A percentile compares a stretch with the other conserved stretches of the same genome.
Evolutionary conservation across 2,888 invertebrate genomes (phyloP).

Genomic region (Drosophila limbata): DNA sequence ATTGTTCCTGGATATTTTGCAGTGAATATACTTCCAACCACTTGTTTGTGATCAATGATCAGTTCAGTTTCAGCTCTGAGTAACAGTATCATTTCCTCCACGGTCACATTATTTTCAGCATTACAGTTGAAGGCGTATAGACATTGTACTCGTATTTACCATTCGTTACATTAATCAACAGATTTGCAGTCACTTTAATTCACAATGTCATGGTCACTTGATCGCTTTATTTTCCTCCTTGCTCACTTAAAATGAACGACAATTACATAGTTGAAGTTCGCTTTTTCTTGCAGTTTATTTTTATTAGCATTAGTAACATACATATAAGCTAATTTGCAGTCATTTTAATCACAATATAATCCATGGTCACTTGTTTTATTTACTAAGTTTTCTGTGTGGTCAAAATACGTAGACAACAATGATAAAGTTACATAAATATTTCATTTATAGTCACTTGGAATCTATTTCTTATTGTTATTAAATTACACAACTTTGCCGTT

Average conservation of each 20-base stretch:
- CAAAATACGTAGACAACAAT: too few relatives aligned
- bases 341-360: neutral
- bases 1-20: constrained; percentile 3
- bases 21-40: neutral
- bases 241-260: neutral
- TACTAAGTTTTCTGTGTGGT: too few relatives aligned
- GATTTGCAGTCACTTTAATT: constrained; percentile 8
- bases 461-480: too few relatives aligned
- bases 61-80: neutral
- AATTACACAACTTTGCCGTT: too few relatives aligned
- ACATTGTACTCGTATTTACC: neutral
- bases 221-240: constrained; percentile 4
- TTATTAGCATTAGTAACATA: neutral
- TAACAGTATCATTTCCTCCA: constrained; percentile 4
- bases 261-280: neutral
- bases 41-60: constrained; percentile 11
- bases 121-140: neutral
- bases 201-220: constrained; percentile 7
- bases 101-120: constrained; percentile 14
- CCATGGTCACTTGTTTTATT: neutral
- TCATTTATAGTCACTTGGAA: too few relatives aligned
- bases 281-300: neutral
- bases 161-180: constrained; percentile 3
- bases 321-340: neutral
- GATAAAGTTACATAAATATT: too few relatives aligned